phyloP scores from a whole-genome alignment of 2,888 invertebrate species.

The Drosophila setosimentum region DNA sequence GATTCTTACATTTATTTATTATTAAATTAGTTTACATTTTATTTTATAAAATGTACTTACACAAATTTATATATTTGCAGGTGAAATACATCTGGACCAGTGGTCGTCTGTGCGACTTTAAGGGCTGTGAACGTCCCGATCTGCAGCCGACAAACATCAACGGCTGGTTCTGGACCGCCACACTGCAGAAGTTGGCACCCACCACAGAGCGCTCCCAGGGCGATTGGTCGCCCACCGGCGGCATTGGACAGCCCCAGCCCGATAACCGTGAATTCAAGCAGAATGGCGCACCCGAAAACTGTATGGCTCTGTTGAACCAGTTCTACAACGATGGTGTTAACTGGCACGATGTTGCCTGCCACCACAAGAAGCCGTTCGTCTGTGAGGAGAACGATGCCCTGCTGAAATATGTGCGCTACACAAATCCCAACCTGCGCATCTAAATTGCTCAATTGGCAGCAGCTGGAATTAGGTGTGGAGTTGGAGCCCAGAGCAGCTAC shows the following conservation, averaged over 20 bases:
- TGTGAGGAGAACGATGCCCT: slow-evolving; percentile 95
- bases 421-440: slow-evolving; percentile 91
- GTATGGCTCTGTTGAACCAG: slow-evolving; percentile 93
- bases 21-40: not conserved
- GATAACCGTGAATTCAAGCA: slow-evolving; percentile 93
- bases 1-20: not conserved
- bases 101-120: slow-evolving; percentile 95
- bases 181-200: slow-evolving; percentile 93
- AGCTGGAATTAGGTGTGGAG: slow-evolving; percentile 23
- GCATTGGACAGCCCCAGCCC: slow-evolving; percentile 94
- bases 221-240: slow-evolving; percentile 95
- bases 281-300: slow-evolving; percentile 94
- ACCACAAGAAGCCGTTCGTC: slow-evolving; percentile 94
- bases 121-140: slow-evolving; percentile 94
- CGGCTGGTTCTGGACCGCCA: slow-evolving; percentile 97
- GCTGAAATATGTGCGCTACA: slow-evolving; percentile 93
- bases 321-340: slow-evolving; percentile 96
- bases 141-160: slow-evolving; percentile 92
- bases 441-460: slow-evolving; percentile 83
- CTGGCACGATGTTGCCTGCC: slow-evolving; percentile 97
- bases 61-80: slow-evolving; percentile 82
- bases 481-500: slow-evolving; percentile 51
- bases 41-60: not conserved
- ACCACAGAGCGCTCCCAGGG: slow-evolving; percentile 93
- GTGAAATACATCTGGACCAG: slow-evolving; percentile 97